Evolutionary conservation across 2,797 vertebrate genomes (phyloP), one percentile per base, ranked within the genome.

Genomic region (Limosa lapponica): DNA sequence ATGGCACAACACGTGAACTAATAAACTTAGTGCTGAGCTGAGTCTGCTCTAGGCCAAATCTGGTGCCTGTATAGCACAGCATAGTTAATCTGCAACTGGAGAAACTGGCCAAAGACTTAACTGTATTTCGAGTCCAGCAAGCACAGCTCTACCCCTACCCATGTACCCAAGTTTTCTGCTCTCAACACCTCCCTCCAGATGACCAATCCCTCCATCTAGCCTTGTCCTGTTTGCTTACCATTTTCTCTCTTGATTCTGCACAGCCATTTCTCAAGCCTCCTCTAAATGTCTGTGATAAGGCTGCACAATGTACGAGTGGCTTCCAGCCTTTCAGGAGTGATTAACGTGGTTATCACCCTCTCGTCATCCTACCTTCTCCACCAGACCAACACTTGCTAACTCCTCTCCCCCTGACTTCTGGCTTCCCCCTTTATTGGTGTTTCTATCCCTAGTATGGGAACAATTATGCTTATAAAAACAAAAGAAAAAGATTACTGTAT

Each of bases 1-100:
- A 95, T 94, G 94, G 96, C 94, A 95, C 69, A 86, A 69, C 58
- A 86, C 82, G 86, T 55, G 69, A 95, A 91, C 70, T 95, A 95
- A 96, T 95, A 94, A 96, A 94, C 85, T 67, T 95, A 95, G 90
- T 48, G 85, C 72, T 75, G 72, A 95, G 79, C 59, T 1, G 48
- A 95, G 54, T 39, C 57, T 95, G 88, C 80, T 87, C 69, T 75
- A 84, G 73, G 95, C 92, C 94, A 90, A 93, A 93, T 62, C 49
- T 88, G 57, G 54, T 88, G 90, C 80, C 91, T 95, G 37, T 39
- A 65, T 39, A 93, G 64, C 70, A 91, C 27, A 39, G 62, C 22
- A 57, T 8, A 87, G 55, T 59, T 77, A 88, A 86, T 78, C 82
- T 93, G 87, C 75, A 91, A 90, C 82, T 88, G 75, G 39, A 96